phyloP scores from a whole-genome alignment of 2,888 invertebrate species.

The Cerceris rybyensis region DNA sequence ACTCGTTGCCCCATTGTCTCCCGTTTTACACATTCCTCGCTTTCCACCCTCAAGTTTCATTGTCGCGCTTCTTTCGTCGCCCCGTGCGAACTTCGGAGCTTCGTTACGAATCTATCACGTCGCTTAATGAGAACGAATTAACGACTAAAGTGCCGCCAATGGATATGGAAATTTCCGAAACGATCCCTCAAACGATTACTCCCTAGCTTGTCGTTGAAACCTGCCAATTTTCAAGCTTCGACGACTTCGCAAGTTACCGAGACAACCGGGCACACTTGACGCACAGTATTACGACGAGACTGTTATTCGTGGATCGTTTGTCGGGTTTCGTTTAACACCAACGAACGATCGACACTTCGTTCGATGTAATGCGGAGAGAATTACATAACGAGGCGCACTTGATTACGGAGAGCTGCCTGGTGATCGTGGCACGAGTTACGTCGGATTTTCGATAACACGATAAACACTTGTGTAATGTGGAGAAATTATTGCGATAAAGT shows the following conservation, averaged over 20 bases:
- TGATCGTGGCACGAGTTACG: conserved; percentile 52
- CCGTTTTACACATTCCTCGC: conserved; percentile 10
- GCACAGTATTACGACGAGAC: conserved; percentile 51
- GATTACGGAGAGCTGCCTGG: conserved; percentile 51
- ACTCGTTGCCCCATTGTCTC: conserved; percentile 3
- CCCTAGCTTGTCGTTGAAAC: conserved; percentile 8
- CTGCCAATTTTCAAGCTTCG: conserved; percentile 39
- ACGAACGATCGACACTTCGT: conserved; percentile 46
- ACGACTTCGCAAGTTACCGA: conserved; percentile 11
- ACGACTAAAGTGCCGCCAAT: conserved; percentile 34
- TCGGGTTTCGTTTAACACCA: conserved; percentile 59
- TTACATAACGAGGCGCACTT: conserved; percentile 60
- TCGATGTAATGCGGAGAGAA: conserved; percentile 62
- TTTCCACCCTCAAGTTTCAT: conserved; percentile 19
- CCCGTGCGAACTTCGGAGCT: conserved; percentile 7
- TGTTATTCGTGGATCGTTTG: conserved; percentile 51
- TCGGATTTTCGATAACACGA: conserved; percentile 52
- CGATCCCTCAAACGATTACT: conserved; percentile 16
- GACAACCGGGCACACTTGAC: conserved; percentile 35
- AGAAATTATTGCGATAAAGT: conserved; percentile 23
- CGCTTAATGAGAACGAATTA: conserved; percentile 52
- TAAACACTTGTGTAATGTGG: conserved; percentile 31
- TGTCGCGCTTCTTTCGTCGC: conserved; percentile 31
- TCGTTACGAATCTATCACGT: conserved; percentile 24
- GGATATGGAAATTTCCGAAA: conserved; percentile 48